These are phyloP conservation scores for Lepus europaeus DNA, from an alignment of 2,113 vertebrate species.

Conservation along the genomic window DNA sequence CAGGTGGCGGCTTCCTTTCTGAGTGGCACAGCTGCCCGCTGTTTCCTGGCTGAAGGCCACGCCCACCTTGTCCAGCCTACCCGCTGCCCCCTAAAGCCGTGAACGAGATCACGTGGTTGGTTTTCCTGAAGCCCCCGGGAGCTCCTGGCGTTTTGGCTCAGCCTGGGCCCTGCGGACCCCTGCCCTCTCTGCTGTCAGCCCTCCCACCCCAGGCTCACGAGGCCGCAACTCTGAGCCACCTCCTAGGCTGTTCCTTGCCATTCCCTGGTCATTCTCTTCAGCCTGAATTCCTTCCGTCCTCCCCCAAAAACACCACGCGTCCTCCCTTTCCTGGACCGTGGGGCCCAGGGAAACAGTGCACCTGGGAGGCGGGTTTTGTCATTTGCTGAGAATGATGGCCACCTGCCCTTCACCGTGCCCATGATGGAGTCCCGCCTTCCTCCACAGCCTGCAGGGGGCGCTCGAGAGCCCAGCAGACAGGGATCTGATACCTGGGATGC, in stretches of 20 bases:
- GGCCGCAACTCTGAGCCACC: background rate
- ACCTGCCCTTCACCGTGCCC: no score
- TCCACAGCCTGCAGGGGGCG: no score
- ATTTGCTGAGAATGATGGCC: background rate
- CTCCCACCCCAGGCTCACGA: rapidly evolving
- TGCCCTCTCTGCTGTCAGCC: rapidly evolving
- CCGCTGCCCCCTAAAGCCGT: background rate
- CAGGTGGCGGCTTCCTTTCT: background rate
- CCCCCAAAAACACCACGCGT: no score
- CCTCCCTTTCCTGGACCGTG: background rate
- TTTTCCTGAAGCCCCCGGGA: background rate
- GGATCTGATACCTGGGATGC: no score
- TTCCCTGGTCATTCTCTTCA: background rate
- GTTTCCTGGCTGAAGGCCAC: background rate
- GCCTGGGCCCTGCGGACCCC: background rate
- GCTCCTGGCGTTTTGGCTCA: no score
- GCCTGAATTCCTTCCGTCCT: background rate
- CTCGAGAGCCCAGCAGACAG: background rate
- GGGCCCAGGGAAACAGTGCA: background rate
- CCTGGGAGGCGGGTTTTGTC: background rate
- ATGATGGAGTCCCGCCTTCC: background rate
- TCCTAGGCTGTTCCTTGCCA: rapidly evolving
- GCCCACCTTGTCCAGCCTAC: background rate
- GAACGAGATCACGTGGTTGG: no score
- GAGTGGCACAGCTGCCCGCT: rapidly evolving